These are phyloP conservation scores for Thunnus thynnus DNA, from an alignment of 2,113 vertebrate genomes.

Conservation along the genomic window DNA sequence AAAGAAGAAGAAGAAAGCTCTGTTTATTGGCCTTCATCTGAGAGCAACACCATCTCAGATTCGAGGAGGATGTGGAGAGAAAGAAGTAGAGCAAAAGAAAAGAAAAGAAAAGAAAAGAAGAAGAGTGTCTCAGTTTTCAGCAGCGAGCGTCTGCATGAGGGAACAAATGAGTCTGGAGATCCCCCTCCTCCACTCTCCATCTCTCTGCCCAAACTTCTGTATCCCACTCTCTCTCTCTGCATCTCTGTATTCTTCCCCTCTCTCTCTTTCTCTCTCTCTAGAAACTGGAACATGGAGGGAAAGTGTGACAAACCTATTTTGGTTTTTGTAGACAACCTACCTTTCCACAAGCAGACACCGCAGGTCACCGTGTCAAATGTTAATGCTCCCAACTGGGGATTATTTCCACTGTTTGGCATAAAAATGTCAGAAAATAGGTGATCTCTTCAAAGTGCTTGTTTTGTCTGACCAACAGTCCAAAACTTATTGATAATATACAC, in stretches of 20 bases:
- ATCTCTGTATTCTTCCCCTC: slow-evolving; percentile 21
- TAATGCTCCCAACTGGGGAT: neutral
- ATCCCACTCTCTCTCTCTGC: slow-evolving; percentile 30
- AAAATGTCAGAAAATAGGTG: neutral
- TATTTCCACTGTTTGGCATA: neutral
- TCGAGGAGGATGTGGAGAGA: slow-evolving; percentile 9
- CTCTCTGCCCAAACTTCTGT: slow-evolving; percentile 45
- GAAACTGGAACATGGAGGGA: slow-evolving; percentile 69
- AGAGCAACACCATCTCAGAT: slow-evolving; percentile 21
- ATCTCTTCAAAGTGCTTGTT: too few relatives aligned
- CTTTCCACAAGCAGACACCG: slow-evolving; percentile 55
- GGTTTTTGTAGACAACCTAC: slow-evolving; percentile 65
- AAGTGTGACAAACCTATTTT: slow-evolving; percentile 80
- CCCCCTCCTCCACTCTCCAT: slow-evolving; percentile 60
- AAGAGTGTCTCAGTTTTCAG: slow-evolving; percentile 43
- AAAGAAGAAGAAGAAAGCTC: neutral
- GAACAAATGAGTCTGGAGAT: slow-evolving; percentile 46
- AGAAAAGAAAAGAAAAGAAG: slow-evolving; percentile 1
- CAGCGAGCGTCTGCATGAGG: slow-evolving; percentile 48
- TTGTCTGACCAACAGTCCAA: too few relatives aligned
- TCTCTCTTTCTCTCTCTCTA: slow-evolving; percentile 11
- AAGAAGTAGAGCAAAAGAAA: slow-evolving; percentile 18
- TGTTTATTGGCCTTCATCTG: slow-evolving; percentile 24
- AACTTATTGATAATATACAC: neutral
- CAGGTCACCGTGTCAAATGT: slow-evolving; percentile 38